Percentiles rank a stretch among this genome's conserved stretches.
phyloP scores from a whole-genome alignment of 2,113 vertebrate species.

The Pelobates fuscus region DNA sequence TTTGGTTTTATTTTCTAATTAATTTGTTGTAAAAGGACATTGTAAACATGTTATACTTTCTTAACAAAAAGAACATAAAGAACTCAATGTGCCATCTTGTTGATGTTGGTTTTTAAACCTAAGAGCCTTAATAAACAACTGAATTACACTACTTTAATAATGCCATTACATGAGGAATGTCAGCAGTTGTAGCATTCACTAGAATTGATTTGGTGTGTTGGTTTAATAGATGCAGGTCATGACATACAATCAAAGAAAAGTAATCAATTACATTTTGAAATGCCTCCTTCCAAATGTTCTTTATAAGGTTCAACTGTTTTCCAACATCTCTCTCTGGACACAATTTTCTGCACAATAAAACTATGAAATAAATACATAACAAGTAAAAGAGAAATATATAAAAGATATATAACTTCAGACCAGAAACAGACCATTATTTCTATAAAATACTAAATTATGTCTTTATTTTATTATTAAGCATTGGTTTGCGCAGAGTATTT shows the following conservation, averaged over 20 bases:
- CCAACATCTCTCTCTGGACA: too few species aligned
- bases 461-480: too few species aligned
- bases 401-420: background rate
- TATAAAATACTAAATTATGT: too few species aligned
- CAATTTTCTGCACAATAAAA: too few species aligned
- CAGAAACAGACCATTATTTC: too few species aligned
- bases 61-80: background rate
- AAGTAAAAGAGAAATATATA: background rate
- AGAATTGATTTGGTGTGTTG: background rate
- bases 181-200: background rate
- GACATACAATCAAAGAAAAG: background rate
- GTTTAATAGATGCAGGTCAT: slow-evolving; percentile 1
- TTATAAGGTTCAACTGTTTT: background rate
- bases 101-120: background rate
- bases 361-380: too few species aligned
- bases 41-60: background rate
- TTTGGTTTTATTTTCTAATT: too few species aligned
- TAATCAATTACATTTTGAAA: slow-evolving; percentile 2
- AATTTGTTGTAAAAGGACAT: too few species aligned
- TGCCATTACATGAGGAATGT: background rate
- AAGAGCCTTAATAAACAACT: background rate
- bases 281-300: background rate
- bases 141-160: background rate
- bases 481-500: too few species aligned
- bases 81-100: background rate